Evolutionary conservation across 2,888 invertebrate genomes (phyloP).

Genomic region (Protophormia terraenovae): DNA sequence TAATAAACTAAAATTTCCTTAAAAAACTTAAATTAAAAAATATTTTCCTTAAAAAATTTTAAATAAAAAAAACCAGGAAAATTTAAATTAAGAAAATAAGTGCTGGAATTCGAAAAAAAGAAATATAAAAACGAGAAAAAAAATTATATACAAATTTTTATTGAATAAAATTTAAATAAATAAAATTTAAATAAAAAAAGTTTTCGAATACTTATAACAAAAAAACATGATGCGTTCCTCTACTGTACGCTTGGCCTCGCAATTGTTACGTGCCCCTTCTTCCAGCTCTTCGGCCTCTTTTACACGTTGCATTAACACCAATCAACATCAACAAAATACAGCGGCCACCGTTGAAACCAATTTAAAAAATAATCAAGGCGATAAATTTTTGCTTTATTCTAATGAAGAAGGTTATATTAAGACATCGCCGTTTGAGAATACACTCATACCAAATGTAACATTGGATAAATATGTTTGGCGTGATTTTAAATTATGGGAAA

Average conservation of each 20-base stretch:
- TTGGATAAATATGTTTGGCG: slow-evolving; percentile 85
- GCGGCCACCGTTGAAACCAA: slow-evolving; percentile 74
- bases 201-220: neutral
- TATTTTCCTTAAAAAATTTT: neutral
- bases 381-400: slow-evolving; percentile 75
- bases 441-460: slow-evolving; percentile 82
- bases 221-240: slow-evolving; percentile 73
- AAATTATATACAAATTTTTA: too few relatives aligned
- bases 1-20: too few relatives aligned
- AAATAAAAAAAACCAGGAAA: neutral
- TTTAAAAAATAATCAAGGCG: slow-evolving; percentile 69
- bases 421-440: slow-evolving; percentile 82
- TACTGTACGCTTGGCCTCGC: slow-evolving; percentile 69
- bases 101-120: neutral
- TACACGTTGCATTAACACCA: slow-evolving; percentile 69
- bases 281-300: neutral
- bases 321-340: slow-evolving; percentile 73
- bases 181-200: too few relatives aligned
- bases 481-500: slow-evolving; percentile 85
- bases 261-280: slow-evolving; percentile 65
- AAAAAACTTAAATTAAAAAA: neutral
- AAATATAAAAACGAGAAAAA: too few relatives aligned
- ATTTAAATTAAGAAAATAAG: neutral
- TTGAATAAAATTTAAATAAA: too few relatives aligned
- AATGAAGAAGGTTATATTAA: slow-evolving; percentile 77